Evolutionary conservation across 2,113 vertebrate genomes (phyloP).

Genomic region (Hemiscyllium ocellatum): DNA sequence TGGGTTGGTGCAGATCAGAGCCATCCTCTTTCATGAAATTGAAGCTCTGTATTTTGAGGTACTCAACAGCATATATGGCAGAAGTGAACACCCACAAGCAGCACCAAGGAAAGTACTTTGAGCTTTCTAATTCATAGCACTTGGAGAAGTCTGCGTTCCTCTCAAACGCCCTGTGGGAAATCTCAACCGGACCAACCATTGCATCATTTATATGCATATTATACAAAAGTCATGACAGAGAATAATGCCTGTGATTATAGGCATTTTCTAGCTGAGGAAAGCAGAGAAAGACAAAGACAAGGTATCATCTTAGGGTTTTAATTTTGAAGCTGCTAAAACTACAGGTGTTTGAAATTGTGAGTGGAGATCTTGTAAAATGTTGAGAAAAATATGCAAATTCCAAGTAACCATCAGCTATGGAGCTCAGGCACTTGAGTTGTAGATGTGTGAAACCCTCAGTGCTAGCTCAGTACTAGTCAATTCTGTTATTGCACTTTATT

Average conservation of each 20-base stretch:
- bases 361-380: background rate
- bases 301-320: background rate
- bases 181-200: background rate
- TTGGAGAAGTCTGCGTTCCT: background rate
- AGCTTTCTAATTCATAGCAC: background rate
- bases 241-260: background rate
- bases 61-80: background rate
- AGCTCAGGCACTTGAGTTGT: background rate
- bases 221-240: background rate
- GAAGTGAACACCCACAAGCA: background rate
- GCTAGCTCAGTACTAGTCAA: background rate
- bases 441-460: background rate
- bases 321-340: background rate
- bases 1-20: too few species aligned
- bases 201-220: background rate
- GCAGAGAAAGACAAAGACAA: background rate
- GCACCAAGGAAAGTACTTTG: background rate
- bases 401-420: background rate
- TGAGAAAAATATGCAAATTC: background rate
- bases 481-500: background rate
- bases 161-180: background rate
- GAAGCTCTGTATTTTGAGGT: background rate
- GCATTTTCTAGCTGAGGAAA: background rate
- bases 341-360: background rate
- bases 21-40: background rate